Evolutionary conservation across 2,888 invertebrate species (phyloP).

Genomic region (Carcina quercana): DNA sequence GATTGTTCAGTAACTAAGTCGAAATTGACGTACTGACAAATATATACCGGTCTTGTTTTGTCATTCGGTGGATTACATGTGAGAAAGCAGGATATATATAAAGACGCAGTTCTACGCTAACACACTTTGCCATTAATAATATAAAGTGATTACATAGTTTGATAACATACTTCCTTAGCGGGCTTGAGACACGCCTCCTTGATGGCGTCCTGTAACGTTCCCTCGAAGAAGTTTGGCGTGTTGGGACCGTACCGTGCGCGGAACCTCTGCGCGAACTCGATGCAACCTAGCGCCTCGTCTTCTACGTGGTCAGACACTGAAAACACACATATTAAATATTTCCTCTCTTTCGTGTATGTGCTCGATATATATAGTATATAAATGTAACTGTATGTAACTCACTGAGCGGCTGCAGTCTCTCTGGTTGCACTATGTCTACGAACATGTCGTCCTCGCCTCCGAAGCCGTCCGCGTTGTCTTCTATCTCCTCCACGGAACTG

Average conservation of each 20-base stretch:
- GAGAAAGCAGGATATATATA: too few relatives aligned
- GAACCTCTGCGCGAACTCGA: constrained; percentile 91
- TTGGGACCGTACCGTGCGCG: constrained; percentile 88
- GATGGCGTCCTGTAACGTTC: constrained; percentile 92
- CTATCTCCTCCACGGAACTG: constrained; percentile 89
- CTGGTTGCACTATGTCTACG: constrained; percentile 81
- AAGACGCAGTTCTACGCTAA: too few relatives aligned
- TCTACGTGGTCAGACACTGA: constrained; percentile 82
- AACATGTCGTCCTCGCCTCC: constrained; percentile 92
- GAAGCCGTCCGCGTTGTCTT: constrained; percentile 88
- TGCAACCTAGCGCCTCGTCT: constrained; percentile 89
- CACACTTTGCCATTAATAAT: too few relatives aligned
- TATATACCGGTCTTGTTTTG: too few relatives aligned
- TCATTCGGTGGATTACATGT: too few relatives aligned
- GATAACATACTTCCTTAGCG: constrained; percentile 92
- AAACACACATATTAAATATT: background rate
- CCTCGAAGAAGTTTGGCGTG: constrained; percentile 93
- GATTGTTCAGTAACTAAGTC: too few relatives aligned
- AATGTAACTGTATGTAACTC: constrained; percentile 29
- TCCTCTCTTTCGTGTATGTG: background rate
- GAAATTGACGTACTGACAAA: too few relatives aligned
- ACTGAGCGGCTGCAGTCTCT: constrained; percentile 86
- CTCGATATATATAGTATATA: background rate
- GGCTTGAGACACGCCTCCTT: constrained; percentile 92
- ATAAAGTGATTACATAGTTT: too few relatives aligned